Conservation (phyloP, 2,888 invertebrate genomes). For the Sicus ferrugineus region DNA sequence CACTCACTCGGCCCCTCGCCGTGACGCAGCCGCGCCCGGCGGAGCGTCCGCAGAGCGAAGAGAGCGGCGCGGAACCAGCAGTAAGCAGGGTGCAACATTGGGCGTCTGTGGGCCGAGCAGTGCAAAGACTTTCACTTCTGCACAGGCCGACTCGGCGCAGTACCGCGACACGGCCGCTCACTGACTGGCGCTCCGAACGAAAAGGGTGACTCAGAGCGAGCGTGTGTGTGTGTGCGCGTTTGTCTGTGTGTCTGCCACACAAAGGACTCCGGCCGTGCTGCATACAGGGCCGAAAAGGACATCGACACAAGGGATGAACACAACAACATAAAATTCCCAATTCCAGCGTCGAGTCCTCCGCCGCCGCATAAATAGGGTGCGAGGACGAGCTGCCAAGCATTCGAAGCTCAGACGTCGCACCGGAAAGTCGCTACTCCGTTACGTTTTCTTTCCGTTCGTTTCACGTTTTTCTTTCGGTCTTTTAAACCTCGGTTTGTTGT, state of each 20-base stretch:
- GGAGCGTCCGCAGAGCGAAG: conserved; percentile 11
- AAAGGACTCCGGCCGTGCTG: conserved; percentile 55
- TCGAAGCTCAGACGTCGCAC: conserved; percentile 63
- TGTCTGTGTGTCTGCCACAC: conserved; percentile 58
- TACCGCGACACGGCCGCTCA: conserved; percentile 10
- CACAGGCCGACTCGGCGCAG: conserved; percentile 35
- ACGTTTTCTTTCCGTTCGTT: conserved; percentile 38
- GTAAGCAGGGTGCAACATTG: conserved; percentile 37
- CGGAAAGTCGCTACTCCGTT: conserved; percentile 46
- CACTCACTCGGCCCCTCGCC: background rate
- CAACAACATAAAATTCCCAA: conserved; percentile 45
- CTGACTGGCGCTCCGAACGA: conserved; percentile 1
- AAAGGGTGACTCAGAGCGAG: conserved; percentile 31
- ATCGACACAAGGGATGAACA: conserved; percentile 60
- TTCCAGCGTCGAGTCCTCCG: conserved; percentile 45
- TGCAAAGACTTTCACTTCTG: conserved; percentile 58
- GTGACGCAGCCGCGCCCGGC: conserved; percentile 8
- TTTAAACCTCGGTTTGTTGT: conserved; percentile 42
- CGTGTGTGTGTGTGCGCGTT: conserved; percentile 29
- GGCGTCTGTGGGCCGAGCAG: conserved; percentile 35
- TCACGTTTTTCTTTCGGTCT: conserved; percentile 40
- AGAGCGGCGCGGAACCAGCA: background rate
- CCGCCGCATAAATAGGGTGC: conserved; percentile 61
- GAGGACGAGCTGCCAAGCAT: conserved; percentile 62
- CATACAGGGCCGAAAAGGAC: conserved; percentile 55